A percentile compares a stretch with the other conserved stretches of the same genome.
Evolutionary conservation across 2,888 invertebrate species (phyloP).

Genomic region (Torymus tubicola): DNA sequence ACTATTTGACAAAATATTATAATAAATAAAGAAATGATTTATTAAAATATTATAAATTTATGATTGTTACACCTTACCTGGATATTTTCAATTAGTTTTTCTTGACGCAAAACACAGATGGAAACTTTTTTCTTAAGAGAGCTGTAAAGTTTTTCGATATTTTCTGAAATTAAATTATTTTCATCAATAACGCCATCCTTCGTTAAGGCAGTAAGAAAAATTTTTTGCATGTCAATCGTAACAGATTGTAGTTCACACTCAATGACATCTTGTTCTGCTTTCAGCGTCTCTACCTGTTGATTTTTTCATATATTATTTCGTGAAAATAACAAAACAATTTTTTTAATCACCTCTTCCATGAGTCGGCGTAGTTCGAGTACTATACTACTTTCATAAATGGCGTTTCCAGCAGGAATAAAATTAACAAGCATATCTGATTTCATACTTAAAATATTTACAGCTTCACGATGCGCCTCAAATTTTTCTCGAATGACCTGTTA

Average conservation of each 20-base stretch:
- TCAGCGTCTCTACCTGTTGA: conserved; percentile 86
- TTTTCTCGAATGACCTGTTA: conserved; percentile 91
- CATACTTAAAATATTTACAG: conserved; percentile 89
- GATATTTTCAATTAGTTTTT: conserved; percentile 82
- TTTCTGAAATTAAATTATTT: conserved; percentile 83
- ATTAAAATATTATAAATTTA: neutral
- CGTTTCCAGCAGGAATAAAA: conserved; percentile 84
- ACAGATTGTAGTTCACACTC: conserved; percentile 91
- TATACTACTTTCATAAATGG: conserved; percentile 80
- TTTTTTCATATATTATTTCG: conserved; percentile 22
- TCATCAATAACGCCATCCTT: conserved; percentile 89
- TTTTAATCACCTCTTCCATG: conserved; percentile 83
- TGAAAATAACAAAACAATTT: conserved; percentile 44
- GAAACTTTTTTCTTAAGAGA: conserved; percentile 88
- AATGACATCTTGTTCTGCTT: conserved; percentile 92
- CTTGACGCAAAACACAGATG: conserved; percentile 86
- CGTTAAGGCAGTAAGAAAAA: conserved; percentile 86
- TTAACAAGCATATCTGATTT: conserved; percentile 83
- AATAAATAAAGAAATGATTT: neutral
- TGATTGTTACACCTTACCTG: conserved; percentile 76
- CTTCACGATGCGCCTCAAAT: conserved; percentile 86
- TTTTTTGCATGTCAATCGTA: conserved; percentile 88
- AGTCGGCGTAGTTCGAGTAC: conserved; percentile 84
- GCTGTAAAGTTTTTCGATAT: conserved; percentile 85
- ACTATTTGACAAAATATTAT: neutral